A percentile compares a stretch with the other conserved stretches of the same genome.
phyloP scores from a whole-genome alignment of 1,140 invertebrate species.

The Drosophila dunni region DNA sequence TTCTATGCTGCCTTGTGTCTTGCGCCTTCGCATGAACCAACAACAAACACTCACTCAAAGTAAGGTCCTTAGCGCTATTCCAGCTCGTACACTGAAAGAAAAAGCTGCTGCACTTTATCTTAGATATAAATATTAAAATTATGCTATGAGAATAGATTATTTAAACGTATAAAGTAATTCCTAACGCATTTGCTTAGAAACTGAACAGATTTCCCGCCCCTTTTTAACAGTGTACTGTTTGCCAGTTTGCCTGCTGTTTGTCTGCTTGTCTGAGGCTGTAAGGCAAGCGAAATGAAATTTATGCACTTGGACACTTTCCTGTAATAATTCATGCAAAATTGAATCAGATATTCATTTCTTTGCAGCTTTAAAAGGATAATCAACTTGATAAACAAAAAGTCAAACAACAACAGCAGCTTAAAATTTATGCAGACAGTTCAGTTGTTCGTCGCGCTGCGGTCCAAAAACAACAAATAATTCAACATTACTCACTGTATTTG shows the following conservation, averaged over 20 bases:
- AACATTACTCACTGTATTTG: slow-evolving; percentile 43
- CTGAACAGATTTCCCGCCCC: too few species aligned
- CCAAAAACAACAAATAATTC: slow-evolving; percentile 34
- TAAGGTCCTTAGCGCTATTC: slow-evolving; percentile 58
- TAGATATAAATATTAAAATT: too few species aligned
- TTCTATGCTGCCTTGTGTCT: slow-evolving; percentile 39
- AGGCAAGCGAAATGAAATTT: slow-evolving; percentile 74
- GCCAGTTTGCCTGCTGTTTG: slow-evolving; percentile 30
- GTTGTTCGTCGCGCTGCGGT: slow-evolving; percentile 13
- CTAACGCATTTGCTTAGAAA: too few species aligned
- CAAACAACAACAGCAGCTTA: slow-evolving; percentile 20
- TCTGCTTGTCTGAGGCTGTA: slow-evolving; percentile 29
- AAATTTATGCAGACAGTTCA: slow-evolving; percentile 65
- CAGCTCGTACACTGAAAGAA: not conserved
- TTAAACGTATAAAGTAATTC: too few species aligned
- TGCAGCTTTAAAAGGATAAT: slow-evolving; percentile 82
- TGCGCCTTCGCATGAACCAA: slow-evolving; percentile 64
- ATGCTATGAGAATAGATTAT: too few species aligned
- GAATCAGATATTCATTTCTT: slow-evolving; percentile 82
- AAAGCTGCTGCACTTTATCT: too few species aligned
- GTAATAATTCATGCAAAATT: slow-evolving; percentile 84
- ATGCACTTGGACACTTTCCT: slow-evolving; percentile 80
- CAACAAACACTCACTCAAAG: slow-evolving; percentile 62
- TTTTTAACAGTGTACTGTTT: slow-evolving; percentile 7
- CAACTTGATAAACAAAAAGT: slow-evolving; percentile 72